These are phyloP conservation scores for Barbus barbus DNA, from an alignment of 2,113 vertebrate species.

Conservation along the genomic window DNA sequence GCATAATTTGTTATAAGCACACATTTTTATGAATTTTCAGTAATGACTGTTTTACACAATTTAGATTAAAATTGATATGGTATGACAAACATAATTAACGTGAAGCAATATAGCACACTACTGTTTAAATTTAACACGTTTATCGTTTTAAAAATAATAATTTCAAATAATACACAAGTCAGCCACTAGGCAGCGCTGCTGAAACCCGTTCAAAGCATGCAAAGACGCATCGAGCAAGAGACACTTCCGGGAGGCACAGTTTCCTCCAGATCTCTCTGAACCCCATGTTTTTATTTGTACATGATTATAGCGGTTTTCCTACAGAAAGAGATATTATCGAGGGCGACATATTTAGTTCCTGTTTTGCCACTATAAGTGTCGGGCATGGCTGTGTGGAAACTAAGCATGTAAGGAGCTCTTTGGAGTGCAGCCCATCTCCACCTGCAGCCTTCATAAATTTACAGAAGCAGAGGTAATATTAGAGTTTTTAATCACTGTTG, in stretches of 20 bases:
- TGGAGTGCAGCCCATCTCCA: background rate
- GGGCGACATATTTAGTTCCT: background rate
- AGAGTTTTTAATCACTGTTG: background rate
- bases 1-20: too few species aligned
- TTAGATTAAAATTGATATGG: too few species aligned
- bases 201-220: background rate
- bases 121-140: too few species aligned
- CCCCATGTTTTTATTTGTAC: background rate
- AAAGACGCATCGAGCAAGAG: background rate
- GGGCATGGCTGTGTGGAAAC: constrained; percentile 2
- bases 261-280: background rate
- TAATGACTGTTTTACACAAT: too few species aligned
- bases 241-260: constrained; percentile 34
- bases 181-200: constrained; percentile 6
- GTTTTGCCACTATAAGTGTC: background rate
- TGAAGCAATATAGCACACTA: too few species aligned
- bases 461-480: constrained; percentile 11
- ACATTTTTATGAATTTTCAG: too few species aligned
- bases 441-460: background rate
- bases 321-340: background rate
- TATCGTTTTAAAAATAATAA: too few species aligned
- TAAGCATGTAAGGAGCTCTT: constrained; percentile 19
- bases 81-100: too few species aligned
- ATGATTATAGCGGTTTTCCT: background rate
- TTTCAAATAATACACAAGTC: background rate